phyloP scores from a whole-genome alignment of 2,888 invertebrate genomes.

The Nephrotoma appendiculata region DNA sequence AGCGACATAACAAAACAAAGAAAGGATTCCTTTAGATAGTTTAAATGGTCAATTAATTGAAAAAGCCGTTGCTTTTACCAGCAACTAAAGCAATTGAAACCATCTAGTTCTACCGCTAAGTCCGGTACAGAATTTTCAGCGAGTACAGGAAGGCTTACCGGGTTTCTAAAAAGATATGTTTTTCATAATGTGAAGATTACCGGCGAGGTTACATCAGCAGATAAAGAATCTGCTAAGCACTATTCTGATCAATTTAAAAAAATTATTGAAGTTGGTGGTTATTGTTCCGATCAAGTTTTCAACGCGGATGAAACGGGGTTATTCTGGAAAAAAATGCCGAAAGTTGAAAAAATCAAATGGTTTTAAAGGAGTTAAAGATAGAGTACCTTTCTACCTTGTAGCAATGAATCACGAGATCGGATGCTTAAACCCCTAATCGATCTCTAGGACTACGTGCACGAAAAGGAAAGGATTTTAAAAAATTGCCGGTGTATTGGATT shows the following conservation, averaged over 20 bases:
- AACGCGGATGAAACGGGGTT: background rate
- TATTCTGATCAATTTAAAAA: background rate
- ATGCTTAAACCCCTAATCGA: slow-evolving; percentile 16
- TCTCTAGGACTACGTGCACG: slow-evolving; percentile 15
- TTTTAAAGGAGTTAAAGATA: slow-evolving; percentile 14
- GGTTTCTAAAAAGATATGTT: background rate
- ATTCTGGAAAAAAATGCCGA: background rate
- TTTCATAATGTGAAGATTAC: background rate
- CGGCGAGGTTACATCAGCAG: background rate
- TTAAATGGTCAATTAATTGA: no score
- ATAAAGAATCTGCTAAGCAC: background rate
- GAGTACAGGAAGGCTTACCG: background rate
- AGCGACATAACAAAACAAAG: no score
- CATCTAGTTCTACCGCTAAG: no score
- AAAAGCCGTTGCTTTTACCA: no score
- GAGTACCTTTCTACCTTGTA: slow-evolving; percentile 16
- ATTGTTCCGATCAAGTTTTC: background rate
- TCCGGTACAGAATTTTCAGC: background rate
- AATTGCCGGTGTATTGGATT: no score
- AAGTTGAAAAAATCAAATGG: background rate
- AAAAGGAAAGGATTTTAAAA: slow-evolving; percentile 12
- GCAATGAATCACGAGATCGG: slow-evolving; percentile 17
- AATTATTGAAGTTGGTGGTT: background rate
- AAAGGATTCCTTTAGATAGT: no score
- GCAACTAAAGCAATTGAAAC: no score